These are phyloP conservation scores for Pammene fasciana DNA, from an alignment of 2,888 invertebrate species.

Conservation along the genomic window DNA sequence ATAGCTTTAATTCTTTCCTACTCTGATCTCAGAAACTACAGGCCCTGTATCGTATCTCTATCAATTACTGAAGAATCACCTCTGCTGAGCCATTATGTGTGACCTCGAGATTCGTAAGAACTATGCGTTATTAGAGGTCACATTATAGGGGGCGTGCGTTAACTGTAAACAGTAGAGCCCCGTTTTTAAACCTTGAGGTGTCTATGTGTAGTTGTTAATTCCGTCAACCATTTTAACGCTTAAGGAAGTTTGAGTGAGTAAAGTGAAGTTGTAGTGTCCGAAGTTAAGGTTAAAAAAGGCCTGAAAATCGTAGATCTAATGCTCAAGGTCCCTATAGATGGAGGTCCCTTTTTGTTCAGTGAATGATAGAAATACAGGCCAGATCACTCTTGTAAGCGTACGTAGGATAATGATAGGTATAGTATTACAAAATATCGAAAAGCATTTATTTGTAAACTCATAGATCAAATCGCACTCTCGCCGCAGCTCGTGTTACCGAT, in stretches of 20 bases:
- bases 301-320: background rate
- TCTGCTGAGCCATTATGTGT: background rate
- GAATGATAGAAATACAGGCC: background rate
- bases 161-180: too few relatives aligned
- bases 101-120: too few relatives aligned
- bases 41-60: background rate
- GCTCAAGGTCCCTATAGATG: too few relatives aligned
- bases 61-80: background rate
- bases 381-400: slow-evolving; percentile 41
- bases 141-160: too few relatives aligned
- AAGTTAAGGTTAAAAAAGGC: background rate
- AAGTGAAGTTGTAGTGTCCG: too few relatives aligned
- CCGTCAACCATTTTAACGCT: too few relatives aligned
- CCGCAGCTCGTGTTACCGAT: slow-evolving; percentile 51
- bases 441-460: slow-evolving; percentile 60
- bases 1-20: slow-evolving; percentile 52
- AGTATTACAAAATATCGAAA: slow-evolving; percentile 57
- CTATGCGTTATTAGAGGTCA: too few relatives aligned
- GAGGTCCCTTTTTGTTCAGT: background rate
- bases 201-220: too few relatives aligned
- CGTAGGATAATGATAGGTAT: slow-evolving; percentile 40
- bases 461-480: slow-evolving; percentile 37
- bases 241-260: too few relatives aligned
- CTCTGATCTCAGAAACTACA: slow-evolving; percentile 51
- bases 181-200: too few relatives aligned